Conservation (phyloP, 1,140 invertebrate species). For the Laupala kohalensis region DNA sequence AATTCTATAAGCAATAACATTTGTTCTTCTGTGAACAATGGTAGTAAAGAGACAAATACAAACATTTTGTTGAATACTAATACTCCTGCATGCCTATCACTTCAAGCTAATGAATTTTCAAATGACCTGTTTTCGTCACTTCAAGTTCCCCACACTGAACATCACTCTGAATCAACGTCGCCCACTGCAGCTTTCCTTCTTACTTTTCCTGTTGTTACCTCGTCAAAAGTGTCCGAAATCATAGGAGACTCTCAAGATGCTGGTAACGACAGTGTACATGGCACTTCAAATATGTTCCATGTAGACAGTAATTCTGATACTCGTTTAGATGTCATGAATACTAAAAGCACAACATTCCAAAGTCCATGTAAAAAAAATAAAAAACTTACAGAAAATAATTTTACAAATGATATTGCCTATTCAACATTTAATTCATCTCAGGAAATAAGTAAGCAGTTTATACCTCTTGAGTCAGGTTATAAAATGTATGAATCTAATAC, state of each 20-base stretch:
- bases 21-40: not conserved
- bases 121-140: slow-evolving; percentile 57
- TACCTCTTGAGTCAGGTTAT: too few species aligned
- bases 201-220: slow-evolving; percentile 57
- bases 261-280: slow-evolving; percentile 36
- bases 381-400: too few species aligned
- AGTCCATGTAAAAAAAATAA: not conserved
- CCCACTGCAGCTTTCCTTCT: slow-evolving; percentile 63
- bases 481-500: too few species aligned
- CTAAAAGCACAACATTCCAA: not conserved
- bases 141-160: slow-evolving; percentile 42
- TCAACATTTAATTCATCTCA: too few species aligned
- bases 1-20: not conserved
- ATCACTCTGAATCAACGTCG: slow-evolving; percentile 53
- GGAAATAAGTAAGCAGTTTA: too few species aligned
- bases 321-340: not conserved
- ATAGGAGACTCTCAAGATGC: slow-evolving; percentile 38
- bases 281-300: slow-evolving; percentile 43
- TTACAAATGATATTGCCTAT: too few species aligned
- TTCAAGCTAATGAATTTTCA: slow-evolving; percentile 49
- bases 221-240: slow-evolving; percentile 35
- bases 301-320: slow-evolving; percentile 36
- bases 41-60: too few species aligned
- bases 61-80: too few species aligned
- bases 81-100: slow-evolving; percentile 13